phyloP scores from a whole-genome alignment of 1,140 invertebrate genomes.

The Chelonus insularis region DNA sequence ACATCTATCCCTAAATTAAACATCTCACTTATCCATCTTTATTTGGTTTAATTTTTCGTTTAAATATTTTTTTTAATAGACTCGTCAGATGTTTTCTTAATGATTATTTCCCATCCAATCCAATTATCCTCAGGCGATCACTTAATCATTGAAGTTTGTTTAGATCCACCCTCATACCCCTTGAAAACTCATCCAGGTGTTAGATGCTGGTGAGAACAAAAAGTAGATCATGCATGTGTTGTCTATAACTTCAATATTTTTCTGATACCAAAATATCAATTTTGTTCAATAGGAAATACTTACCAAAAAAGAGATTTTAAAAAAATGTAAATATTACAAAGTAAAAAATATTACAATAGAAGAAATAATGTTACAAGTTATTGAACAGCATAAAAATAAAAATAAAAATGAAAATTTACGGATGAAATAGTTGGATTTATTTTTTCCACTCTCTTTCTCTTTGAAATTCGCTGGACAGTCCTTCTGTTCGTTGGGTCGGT shows the following conservation, averaged over 20 bases:
- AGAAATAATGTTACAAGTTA: neutral
- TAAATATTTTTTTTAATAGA: no score
- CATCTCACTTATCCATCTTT: no score
- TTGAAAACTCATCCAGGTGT: constrained; percentile 5
- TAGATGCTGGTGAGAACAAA: neutral
- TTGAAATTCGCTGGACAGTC: constrained; percentile 2
- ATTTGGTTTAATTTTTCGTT: no score
- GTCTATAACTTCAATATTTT: neutral
- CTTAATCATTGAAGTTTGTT: neutral
- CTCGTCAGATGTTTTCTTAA: neutral
- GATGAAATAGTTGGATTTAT: constrained; percentile 1
- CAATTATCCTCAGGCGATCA: constrained; percentile 3
- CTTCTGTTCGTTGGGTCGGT: constrained; percentile 7
- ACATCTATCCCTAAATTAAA: no score
- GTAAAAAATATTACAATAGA: neutral
- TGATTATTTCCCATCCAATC: neutral
- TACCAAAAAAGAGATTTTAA: no score
- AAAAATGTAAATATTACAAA: no score
- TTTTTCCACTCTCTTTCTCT: neutral
- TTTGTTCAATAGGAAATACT: no score
- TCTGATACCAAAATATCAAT: no score
- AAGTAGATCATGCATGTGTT: neutral
- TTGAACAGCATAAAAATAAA: neutral
- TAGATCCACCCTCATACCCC: neutral
- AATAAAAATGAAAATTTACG: neutral